A percentile compares a stretch with the other conserved stretches of the same genome.
Conservation (phyloP, 2,888 invertebrate species). For the Cantharis rustica region DNA sequence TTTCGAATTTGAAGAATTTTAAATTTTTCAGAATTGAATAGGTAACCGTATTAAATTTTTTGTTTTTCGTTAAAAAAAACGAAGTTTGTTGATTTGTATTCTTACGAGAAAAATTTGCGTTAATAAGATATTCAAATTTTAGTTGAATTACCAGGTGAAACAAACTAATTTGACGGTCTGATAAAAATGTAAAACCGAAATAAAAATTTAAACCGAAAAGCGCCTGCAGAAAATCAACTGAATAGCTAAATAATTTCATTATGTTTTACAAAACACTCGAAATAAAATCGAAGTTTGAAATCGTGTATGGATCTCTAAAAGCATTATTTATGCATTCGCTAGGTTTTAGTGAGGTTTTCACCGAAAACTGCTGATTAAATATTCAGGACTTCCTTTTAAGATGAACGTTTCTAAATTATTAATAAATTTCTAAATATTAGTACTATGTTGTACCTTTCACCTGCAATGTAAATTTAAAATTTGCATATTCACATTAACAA, state of each 20-base stretch:
- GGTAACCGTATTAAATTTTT: no score
- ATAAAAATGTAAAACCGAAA: background rate
- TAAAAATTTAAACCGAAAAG: background rate
- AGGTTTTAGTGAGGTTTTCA: constrained; percentile 29
- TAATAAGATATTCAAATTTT: no score
- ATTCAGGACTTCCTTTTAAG: constrained; percentile 22
- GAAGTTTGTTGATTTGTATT: no score
- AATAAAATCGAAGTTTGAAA: constrained; percentile 27
- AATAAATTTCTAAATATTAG: constrained; percentile 4
- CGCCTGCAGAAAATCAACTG: background rate
- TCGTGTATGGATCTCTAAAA: constrained; percentile 28
- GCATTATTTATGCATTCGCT: constrained; percentile 36
- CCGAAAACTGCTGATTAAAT: constrained; percentile 31
- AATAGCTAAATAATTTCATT: constrained; percentile 17
- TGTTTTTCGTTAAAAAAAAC: no score
- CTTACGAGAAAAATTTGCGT: no score
- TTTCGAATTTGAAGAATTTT: no score
- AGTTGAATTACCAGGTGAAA: background rate
- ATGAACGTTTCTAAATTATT: constrained; percentile 7
- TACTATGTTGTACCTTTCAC: background rate
- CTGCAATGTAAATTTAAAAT: background rate
- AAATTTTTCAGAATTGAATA: no score
- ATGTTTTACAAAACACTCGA: constrained; percentile 12
- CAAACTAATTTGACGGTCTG: background rate
- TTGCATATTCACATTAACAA: background rate